Conservation (phyloP, 2,113 vertebrate species). For the Cyphomyrus plagiostoma region DNA sequence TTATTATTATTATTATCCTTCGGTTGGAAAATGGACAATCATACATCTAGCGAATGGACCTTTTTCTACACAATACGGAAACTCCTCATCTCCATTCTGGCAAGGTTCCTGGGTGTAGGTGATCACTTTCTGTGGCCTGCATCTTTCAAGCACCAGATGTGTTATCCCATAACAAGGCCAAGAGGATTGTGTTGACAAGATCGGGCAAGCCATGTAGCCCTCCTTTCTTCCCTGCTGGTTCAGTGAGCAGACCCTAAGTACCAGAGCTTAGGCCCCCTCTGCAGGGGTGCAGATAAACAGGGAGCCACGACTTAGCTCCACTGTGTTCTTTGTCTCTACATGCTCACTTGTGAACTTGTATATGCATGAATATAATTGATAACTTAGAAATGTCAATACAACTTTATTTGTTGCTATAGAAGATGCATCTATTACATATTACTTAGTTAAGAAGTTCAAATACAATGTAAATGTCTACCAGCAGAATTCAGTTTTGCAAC, state of each 20-base stretch:
- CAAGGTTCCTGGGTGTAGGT: constrained; percentile 37
- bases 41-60: background rate
- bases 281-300: background rate
- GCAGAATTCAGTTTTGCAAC: background rate
- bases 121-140: constrained; percentile 46
- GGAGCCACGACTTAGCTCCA: background rate
- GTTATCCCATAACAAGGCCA: constrained; percentile 37
- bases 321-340: background rate
- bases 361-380: background rate
- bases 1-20: too few species aligned
- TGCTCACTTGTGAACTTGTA: background rate
- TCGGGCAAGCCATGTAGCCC: background rate
- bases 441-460: background rate
- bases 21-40: background rate
- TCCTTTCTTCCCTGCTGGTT: background rate
- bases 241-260: background rate
- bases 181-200: constrained; percentile 36
- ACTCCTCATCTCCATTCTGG: constrained; percentile 24
- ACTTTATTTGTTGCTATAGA: background rate
- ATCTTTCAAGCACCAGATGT: constrained; percentile 54
- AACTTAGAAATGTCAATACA: background rate
- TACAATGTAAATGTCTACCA: background rate
- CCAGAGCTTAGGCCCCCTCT: background rate
- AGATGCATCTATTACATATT: background rate
- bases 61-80: background rate